Base-by-base conservation (phyloP, 2,888 invertebrate species). In the Unio pictorum region DNA sequence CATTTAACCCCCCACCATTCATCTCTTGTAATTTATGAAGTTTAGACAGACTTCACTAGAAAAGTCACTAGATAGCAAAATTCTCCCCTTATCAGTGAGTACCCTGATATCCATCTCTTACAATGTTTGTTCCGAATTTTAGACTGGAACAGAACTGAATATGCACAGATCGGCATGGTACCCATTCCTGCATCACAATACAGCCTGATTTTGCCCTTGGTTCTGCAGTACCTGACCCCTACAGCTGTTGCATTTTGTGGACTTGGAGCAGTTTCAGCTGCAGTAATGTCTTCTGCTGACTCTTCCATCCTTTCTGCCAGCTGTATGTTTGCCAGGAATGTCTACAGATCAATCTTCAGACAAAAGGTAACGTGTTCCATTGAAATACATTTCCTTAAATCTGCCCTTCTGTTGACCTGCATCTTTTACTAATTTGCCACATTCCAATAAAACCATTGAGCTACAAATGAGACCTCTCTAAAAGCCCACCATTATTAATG, bases 241-340 rank as follows among this genome's bases (percentile, higher is more conserved):
- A 94, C 95, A 89, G 95, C 95, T 91, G 96, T 99, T 45, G 96
- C 98, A 4, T 99, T 99, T 92, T 95, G 99, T 89, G 99, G 98
- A 11, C 93, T 99, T 78, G 99, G 99, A 0, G 99, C 99, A 11
- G 98, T 99, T 11, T 98, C 98, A 0, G 99, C 99, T 1, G 99
- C 99, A 28, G 99, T 99, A 78, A 99, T 99, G 99, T 98, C 98
- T 57, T 98, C 98, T 0, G 99, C 99, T 0, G 99, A 99, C 91
- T 99, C 99, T 67, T 98, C 98, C 82, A 97, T 99, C 66, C 93
- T 99, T 28, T 98, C 98, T 30, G 99, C 99, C 4, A 96, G 97
- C 82, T 97, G 98, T 54, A 99, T 99, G 99, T 99, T 99, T 89
- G 98, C 99, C 75, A 93, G 98, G 89, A 99, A 99, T 91, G 96